Conservation (phyloP, 2,113 vertebrate genomes). For the Sisor rabdophorus region DNA sequence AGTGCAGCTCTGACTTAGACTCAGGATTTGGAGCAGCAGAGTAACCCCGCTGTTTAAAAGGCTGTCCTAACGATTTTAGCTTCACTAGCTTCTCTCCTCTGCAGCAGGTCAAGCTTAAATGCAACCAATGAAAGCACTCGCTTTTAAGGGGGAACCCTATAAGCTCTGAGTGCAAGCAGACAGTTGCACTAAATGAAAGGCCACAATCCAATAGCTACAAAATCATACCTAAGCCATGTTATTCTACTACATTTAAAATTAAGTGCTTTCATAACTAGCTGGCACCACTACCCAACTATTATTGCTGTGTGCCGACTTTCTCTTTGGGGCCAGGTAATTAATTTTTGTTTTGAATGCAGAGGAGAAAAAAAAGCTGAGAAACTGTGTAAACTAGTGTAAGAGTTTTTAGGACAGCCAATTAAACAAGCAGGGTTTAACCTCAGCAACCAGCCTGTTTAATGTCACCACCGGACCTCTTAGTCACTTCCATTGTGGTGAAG, state of each 20-base stretch:
- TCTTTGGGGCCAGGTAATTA: not conserved
- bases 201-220: not conserved
- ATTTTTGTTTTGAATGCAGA: not conserved
- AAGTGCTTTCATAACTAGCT: not conserved
- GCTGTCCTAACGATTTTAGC: conserved; percentile 56
- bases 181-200: not conserved
- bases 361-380: not conserved
- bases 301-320: not conserved
- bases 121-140: not conserved
- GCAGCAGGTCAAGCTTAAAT: not conserved
- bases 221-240: not conserved
- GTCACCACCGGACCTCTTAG: conserved; percentile 83
- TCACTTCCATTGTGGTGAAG: conserved; percentile 87
- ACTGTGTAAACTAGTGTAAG: conserved; percentile 30
- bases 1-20: conserved; percentile 63
- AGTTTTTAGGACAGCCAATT: conserved; percentile 60
- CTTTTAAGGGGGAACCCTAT: not conserved
- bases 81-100: conserved; percentile 28
- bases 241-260: not conserved
- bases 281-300: not conserved
- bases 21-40: conserved; percentile 58
- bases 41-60: conserved; percentile 78
- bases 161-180: not conserved
- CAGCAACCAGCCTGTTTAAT: conserved; percentile 86
- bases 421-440: conserved; percentile 91